These are phyloP conservation scores for Candoia aspera DNA, from an alignment of 2,113 vertebrate genomes.

Conservation along the genomic window DNA sequence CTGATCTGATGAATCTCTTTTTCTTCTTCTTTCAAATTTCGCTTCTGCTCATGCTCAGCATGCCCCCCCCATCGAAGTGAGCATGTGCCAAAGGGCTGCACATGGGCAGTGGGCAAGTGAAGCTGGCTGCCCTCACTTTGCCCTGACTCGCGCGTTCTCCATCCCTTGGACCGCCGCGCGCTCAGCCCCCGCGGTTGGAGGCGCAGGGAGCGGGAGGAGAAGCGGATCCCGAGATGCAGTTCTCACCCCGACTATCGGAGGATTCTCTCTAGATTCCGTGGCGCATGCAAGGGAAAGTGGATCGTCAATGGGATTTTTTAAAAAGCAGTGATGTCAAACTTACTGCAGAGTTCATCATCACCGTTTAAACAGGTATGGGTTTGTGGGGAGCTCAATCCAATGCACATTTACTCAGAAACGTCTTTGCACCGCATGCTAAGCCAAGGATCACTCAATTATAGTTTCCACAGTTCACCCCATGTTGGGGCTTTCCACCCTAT, in stretches of 20 bases:
- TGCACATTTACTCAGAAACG: too few relatives aligned
- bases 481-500: too few relatives aligned
- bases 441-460: too few relatives aligned
- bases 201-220: not conserved
- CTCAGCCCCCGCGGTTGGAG: not conserved
- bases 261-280: not conserved
- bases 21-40: not conserved
- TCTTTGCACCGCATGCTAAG: too few relatives aligned
- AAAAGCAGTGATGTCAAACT: not conserved
- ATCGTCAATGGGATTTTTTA: not conserved
- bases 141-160: not conserved
- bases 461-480: too few relatives aligned
- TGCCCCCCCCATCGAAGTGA: not conserved
- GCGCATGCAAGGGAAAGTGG: not conserved
- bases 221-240: not conserved
- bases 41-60: not conserved
- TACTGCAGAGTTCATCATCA: not conserved
- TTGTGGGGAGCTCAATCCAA: not conserved
- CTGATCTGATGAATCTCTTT: not conserved
- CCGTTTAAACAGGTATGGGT: not conserved
- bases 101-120: not conserved
- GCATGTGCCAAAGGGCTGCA: conserved; percentile 10
- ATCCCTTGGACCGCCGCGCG: not conserved
- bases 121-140: not conserved
- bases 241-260: not conserved